Conservation (phyloP, 2,888 invertebrate species). For the Phytoseiulus persimilis region DNA sequence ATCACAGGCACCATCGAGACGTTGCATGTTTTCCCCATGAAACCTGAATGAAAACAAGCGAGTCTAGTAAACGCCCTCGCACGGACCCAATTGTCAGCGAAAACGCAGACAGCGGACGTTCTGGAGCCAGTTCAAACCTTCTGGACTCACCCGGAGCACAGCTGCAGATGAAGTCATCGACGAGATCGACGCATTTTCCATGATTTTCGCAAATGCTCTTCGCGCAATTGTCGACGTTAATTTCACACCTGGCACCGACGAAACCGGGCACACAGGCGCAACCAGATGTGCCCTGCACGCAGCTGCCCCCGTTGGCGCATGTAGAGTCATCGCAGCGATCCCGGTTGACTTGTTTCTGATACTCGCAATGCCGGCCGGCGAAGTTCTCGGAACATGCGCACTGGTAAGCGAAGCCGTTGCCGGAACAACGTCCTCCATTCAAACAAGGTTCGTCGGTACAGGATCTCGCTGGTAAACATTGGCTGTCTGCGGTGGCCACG, state of each 20-base stretch:
- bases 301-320: slow-evolving; percentile 46
- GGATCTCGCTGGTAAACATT: slow-evolving; percentile 12
- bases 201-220: slow-evolving; percentile 59
- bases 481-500: background rate
- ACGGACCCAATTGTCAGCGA: background rate
- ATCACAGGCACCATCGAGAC: slow-evolving; percentile 20
- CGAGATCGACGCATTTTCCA: slow-evolving; percentile 82
- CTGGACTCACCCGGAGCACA: slow-evolving; percentile 74
- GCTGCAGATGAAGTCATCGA: slow-evolving; percentile 81
- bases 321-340: slow-evolving; percentile 42
- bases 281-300: slow-evolving; percentile 45
- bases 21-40: slow-evolving; percentile 32
- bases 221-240: slow-evolving; percentile 52
- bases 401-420: slow-evolving; percentile 56
- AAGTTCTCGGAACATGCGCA: slow-evolving; percentile 78
- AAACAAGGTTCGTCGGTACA: slow-evolving; percentile 8
- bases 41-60: background rate
- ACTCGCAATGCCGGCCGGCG: slow-evolving; percentile 47
- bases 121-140: background rate
- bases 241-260: slow-evolving; percentile 54
- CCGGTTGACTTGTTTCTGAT: background rate
- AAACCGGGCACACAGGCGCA: slow-evolving; percentile 55
- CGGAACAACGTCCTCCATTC: slow-evolving; percentile 9
- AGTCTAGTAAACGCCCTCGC: too few species aligned
- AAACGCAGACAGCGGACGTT: background rate